A percentile compares a stretch with the other conserved stretches of the same genome.
Conservation (phyloP, 2,113 vertebrate genomes). For the Mesitornis unicolor region DNA sequence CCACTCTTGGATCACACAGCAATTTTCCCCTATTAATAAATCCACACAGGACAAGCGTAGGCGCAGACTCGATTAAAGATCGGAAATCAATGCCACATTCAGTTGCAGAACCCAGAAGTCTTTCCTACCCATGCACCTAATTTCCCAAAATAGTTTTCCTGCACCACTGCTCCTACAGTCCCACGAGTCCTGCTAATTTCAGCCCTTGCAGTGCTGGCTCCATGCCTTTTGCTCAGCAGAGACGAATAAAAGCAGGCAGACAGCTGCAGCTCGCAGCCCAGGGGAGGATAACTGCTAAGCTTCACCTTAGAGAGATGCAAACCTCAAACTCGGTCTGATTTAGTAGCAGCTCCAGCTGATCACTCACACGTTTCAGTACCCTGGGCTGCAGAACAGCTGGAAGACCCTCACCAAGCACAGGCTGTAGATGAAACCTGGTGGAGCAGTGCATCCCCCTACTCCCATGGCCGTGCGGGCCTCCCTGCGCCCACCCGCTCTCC, state of each 20-base stretch:
- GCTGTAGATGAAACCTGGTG: accelerated
- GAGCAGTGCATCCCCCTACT: not conserved
- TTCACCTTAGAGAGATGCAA: not conserved
- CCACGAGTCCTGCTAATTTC: not conserved
- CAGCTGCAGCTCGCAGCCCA: not conserved
- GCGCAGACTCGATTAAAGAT: not conserved
- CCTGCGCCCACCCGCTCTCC: not conserved
- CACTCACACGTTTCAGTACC: accelerated
- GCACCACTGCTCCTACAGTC: not conserved
- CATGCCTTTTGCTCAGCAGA: accelerated
- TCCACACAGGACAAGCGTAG: not conserved
- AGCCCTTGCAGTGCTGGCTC: accelerated
- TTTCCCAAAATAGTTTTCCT: not conserved
- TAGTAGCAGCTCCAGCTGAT: not conserved
- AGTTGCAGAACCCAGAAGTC: not conserved
- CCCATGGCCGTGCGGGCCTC: accelerated
- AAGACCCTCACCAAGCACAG: accelerated
- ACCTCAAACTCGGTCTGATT: accelerated
- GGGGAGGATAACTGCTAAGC: no score
- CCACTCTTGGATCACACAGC: not conserved
- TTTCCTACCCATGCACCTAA: not conserved
- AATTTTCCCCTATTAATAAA: not conserved
- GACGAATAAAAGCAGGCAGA: not conserved
- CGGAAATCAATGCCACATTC: not conserved
- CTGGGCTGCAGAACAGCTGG: not conserved